Conservation (phyloP, 2,888 invertebrate genomes). For the Buathra laborator region DNA sequence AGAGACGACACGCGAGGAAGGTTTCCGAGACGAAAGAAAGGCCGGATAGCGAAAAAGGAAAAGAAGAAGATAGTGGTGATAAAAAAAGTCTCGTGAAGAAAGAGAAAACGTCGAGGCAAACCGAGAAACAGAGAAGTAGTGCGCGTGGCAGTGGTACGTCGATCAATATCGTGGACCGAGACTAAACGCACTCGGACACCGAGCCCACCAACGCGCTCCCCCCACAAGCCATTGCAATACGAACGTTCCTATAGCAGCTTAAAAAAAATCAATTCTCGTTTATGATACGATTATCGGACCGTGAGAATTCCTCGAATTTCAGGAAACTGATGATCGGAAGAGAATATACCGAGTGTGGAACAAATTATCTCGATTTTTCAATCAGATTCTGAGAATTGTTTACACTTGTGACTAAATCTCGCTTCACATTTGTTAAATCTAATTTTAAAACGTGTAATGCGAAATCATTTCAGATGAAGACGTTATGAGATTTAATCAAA, state of each 20-base stretch:
- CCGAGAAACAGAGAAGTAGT: conserved; percentile 61
- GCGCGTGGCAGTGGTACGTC: conserved; percentile 74
- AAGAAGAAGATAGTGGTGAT: conserved; percentile 28
- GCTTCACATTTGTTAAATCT: too few species aligned
- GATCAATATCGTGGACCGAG: conserved; percentile 80
- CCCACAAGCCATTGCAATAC: conserved; percentile 39
- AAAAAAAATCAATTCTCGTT: neutral
- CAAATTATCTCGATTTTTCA: neutral
- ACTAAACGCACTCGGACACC: conserved; percentile 80
- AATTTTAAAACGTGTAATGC: too few species aligned
- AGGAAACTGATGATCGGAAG: neutral
- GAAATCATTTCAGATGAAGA: too few species aligned
- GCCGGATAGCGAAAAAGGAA: conserved; percentile 39
- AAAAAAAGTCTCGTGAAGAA: conserved; percentile 28
- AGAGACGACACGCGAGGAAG: conserved; percentile 32
- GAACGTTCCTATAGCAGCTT: conserved; percentile 10
- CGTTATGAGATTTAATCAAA: too few species aligned
- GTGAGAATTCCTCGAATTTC: neutral
- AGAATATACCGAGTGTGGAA: neutral
- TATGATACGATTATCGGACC: neutral
- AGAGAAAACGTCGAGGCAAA: conserved; percentile 60
- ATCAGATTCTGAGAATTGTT: neutral
- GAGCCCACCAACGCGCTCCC: conserved; percentile 58
- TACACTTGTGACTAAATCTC: too few species aligned
- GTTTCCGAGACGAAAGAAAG: conserved; percentile 20